Conservation (phyloP, 2,113 vertebrate species). For the Labrus mixtus region DNA sequence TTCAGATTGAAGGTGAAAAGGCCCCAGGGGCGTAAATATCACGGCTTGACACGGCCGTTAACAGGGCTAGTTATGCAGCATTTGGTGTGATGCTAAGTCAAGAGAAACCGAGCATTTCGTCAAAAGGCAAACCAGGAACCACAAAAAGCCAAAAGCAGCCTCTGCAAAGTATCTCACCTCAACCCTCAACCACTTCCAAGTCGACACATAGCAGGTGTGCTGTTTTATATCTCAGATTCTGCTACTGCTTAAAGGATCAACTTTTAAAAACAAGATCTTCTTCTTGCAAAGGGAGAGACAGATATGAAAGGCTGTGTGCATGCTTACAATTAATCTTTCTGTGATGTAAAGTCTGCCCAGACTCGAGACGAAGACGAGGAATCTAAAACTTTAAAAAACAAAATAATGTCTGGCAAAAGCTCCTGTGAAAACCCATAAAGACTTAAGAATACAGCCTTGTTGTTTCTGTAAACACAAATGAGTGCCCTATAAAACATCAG, state of each 20-base stretch:
- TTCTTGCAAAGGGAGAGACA: slow-evolving; percentile 2
- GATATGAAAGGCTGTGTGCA: slow-evolving; percentile 1
- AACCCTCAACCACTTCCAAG: slow-evolving; percentile 24
- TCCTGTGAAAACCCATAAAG: slow-evolving; percentile 74
- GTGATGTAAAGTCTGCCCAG: slow-evolving; percentile 9
- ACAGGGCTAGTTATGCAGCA: not conserved
- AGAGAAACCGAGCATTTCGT: slow-evolving; percentile 35
- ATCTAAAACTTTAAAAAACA: slow-evolving; percentile 62
- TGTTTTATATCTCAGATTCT: slow-evolving; percentile 30
- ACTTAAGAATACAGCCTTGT: slow-evolving; percentile 71
- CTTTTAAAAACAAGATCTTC: not conserved
- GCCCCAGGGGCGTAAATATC: too few species aligned
- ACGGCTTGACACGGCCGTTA: too few species aligned
- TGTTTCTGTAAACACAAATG: slow-evolving; percentile 82
- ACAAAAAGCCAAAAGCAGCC: slow-evolving; percentile 36
- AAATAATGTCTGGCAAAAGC: slow-evolving; percentile 67
- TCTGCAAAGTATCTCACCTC: slow-evolving; percentile 31
- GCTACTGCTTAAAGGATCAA: slow-evolving; percentile 5
- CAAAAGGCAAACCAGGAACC: slow-evolving; percentile 27
- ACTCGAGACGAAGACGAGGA: slow-evolving; percentile 43
- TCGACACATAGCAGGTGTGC: slow-evolving; percentile 44
- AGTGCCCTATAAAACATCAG: slow-evolving; percentile 79
- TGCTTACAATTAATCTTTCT: not conserved
- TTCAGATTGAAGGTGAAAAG: too few species aligned
- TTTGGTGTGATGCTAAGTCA: not conserved